Conservation (phyloP, 2,113 vertebrate species). For the Ranitomeya variabilis region DNA sequence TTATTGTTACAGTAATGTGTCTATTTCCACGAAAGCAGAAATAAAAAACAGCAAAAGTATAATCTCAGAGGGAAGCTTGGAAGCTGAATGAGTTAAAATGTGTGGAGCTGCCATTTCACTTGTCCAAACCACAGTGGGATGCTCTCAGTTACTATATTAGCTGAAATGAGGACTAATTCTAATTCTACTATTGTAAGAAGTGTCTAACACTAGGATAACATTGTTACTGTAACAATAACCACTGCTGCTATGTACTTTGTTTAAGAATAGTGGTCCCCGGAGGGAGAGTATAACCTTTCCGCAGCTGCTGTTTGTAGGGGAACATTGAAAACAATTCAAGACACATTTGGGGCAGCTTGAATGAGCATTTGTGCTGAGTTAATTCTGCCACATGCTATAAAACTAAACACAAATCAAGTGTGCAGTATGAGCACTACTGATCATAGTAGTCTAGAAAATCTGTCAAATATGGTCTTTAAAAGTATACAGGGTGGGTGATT, state of each 20-base stretch:
- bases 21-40: background rate
- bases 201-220: conserved; percentile 53
- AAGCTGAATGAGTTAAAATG: conserved; percentile 8
- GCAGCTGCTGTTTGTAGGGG: conserved; percentile 57
- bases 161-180: conserved; percentile 50
- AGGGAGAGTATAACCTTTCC: conserved; percentile 56
- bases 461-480: background rate
- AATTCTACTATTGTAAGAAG: conserved; percentile 53
- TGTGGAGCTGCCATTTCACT: background rate
- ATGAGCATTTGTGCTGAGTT: conserved; percentile 56
- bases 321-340: conserved; percentile 58
- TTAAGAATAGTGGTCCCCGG: conserved; percentile 58
- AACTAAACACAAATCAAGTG: conserved; percentile 52
- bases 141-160: conserved; percentile 27
- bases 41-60: background rate
- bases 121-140: conserved; percentile 29
- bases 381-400: conserved; percentile 57
- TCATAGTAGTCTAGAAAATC: background rate
- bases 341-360: conserved; percentile 60
- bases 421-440: conserved; percentile 8
- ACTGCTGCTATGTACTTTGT: conserved; percentile 54
- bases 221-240: conserved; percentile 57
- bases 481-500: background rate
- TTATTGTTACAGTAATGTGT: background rate
- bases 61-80: background rate